Conservation (phyloP, 2,888 invertebrate genomes). For the Hedychridium roseum region DNA sequence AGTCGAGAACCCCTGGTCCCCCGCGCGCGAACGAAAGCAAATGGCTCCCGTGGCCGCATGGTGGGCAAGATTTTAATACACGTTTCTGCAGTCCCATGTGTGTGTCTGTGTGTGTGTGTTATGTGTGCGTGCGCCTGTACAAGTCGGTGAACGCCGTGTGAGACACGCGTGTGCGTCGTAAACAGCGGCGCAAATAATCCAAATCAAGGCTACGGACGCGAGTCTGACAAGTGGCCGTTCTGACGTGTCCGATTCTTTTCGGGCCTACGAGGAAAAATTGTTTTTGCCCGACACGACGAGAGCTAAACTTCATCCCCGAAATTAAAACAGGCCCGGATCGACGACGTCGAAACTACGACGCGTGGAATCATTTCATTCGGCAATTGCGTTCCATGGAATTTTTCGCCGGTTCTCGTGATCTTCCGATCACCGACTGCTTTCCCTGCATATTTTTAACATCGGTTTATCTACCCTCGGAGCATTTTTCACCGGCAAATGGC, state of each 20-base stretch:
- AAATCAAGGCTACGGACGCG: slow-evolving; percentile 34
- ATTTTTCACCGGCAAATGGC: too few relatives aligned
- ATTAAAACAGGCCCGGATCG: too few relatives aligned
- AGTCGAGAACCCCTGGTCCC: slow-evolving; percentile 27
- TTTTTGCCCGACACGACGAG: too few relatives aligned
- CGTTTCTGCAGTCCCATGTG: slow-evolving; percentile 26
- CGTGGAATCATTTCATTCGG: too few relatives aligned
- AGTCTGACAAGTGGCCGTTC: slow-evolving; percentile 35
- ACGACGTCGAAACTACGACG: too few relatives aligned
- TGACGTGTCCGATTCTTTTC: slow-evolving; percentile 34
- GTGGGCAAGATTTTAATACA: slow-evolving; percentile 31
- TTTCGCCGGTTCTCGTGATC: too few relatives aligned
- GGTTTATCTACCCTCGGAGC: too few relatives aligned
- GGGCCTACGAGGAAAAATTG: too few relatives aligned
- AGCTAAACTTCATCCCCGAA: too few relatives aligned
- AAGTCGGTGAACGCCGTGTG: slow-evolving; percentile 26
- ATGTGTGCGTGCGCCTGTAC: slow-evolving; percentile 27
- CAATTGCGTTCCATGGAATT: too few relatives aligned
- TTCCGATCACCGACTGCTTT: too few relatives aligned
- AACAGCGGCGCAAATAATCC: slow-evolving; percentile 34
- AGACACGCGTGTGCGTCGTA: slow-evolving; percentile 9
- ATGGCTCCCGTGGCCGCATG: slow-evolving; percentile 25
- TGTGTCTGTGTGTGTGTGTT: slow-evolving; percentile 19
- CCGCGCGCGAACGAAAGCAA: slow-evolving; percentile 21
- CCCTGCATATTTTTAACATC: too few relatives aligned